Evolutionary conservation across 2,113 vertebrate species (phyloP), one percentile per base, ranked within the genome.

Genomic region (Laticauda laticaudata): DNA sequence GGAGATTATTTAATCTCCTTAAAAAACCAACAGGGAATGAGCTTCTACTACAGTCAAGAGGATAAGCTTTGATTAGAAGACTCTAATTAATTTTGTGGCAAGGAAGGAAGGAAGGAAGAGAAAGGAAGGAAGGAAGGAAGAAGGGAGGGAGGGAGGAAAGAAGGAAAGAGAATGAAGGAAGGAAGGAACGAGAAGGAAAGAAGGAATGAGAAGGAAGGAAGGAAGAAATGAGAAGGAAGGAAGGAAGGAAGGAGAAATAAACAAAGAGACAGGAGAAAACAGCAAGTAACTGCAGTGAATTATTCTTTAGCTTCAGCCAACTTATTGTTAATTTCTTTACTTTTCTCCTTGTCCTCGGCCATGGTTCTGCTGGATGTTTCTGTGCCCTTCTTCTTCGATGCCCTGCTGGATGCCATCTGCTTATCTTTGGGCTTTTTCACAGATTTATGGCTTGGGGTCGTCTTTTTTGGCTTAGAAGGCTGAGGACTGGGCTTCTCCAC

Each of bases 251-350:
- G 81, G 91, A 93, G 55, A 45, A 57, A 75, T 43, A 88, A n/a
- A 64, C 26, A 92, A 3, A 64, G 34, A 59, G n/a, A 64, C 56
- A 43, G 45, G 93, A 93, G 93, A 61, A 64, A 91, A 91, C 95
- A 97, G 97, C 98, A 97, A 95, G 97, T 97, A 99, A 98, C 98
- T 98, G 98, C 98, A 97, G 98, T 98, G 98, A 97, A 98, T 99
- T 99, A 99, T 99, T 99, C 99, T 99, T 99, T 99, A 91, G 99
- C 99, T 98, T 99, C 99, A 97, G 99, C 99, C 98, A 99, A 98
- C 99, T 99, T 99, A 99, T 99, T 99, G 99, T 99, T 99, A 97
- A 99, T 99, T 99, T 99, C 99, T 98, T 99, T 99, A 97, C 99
- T 99, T 98, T 99, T 99, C 98, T 99, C 99, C 98, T 99, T 99